These are phyloP conservation scores for Drosophila ohnishii DNA, from an alignment of 1,140 invertebrate genomes.

Conservation along the genomic window DNA sequence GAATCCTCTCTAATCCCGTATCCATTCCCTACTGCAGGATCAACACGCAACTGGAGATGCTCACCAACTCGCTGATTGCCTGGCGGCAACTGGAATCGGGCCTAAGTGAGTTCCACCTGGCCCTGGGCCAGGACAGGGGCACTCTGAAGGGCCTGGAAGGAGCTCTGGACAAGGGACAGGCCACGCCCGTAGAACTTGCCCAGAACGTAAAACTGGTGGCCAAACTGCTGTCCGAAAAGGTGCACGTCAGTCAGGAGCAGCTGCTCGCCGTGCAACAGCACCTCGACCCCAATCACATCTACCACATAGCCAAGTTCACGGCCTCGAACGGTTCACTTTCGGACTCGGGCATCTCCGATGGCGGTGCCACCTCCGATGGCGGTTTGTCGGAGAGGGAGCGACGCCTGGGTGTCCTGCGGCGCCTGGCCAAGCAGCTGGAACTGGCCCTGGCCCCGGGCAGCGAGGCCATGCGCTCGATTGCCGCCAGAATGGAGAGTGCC, in stretches of 20 bases:
- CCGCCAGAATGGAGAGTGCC: slow-evolving; percentile 89
- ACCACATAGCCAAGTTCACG: slow-evolving; percentile 81
- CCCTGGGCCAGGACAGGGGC: slow-evolving; percentile 86
- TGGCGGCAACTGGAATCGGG: slow-evolving; percentile 87
- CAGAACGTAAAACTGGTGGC: slow-evolving; percentile 88
- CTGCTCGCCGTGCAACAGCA: slow-evolving; percentile 74
- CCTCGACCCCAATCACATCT: slow-evolving; percentile 76
- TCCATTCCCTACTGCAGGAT: slow-evolving; percentile 48
- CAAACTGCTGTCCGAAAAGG: slow-evolving; percentile 87
- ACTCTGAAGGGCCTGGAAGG: slow-evolving; percentile 86
- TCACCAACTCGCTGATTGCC: slow-evolving; percentile 84
- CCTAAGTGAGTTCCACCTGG: slow-evolving; percentile 86
- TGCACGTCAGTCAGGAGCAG: slow-evolving; percentile 83
- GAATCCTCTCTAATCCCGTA: background rate
- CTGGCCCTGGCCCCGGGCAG: slow-evolving; percentile 87
- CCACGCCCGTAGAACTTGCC: slow-evolving; percentile 85
- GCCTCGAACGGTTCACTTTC: slow-evolving; percentile 87
- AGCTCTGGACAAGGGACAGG: slow-evolving; percentile 86
- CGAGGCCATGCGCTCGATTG: slow-evolving; percentile 86
- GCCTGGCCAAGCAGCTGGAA: slow-evolving; percentile 87
- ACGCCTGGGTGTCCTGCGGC: slow-evolving; percentile 87
- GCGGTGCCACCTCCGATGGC: slow-evolving; percentile 87
- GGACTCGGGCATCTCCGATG: slow-evolving; percentile 90
- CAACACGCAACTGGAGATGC: slow-evolving; percentile 73
- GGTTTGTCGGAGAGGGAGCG: slow-evolving; percentile 89